Evolutionary conservation across 1,140 invertebrate species (phyloP).

Genomic region (Aplysia californica): DNA sequence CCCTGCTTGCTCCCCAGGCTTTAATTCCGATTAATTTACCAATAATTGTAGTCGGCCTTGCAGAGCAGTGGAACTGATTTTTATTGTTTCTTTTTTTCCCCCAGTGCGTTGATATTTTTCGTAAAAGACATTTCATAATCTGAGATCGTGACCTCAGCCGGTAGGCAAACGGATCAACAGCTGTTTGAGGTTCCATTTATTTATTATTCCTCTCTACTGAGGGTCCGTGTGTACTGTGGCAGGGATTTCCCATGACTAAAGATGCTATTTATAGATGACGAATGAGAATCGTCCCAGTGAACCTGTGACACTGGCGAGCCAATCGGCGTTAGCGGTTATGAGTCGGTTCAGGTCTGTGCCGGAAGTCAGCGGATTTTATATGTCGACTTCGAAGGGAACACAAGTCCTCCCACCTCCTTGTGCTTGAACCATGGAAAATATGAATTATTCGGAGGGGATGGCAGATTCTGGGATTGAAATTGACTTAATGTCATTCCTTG

Average conservation of each 20-base stretch:
- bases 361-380: background rate
- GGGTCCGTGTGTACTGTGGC: background rate
- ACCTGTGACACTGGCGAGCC: background rate
- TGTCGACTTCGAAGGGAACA: background rate
- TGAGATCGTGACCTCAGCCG: background rate
- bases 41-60: too few relatives aligned
- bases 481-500: slow-evolving; percentile 7
- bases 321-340: background rate
- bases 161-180: background rate
- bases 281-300: background rate
- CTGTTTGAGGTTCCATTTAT: too few relatives aligned
- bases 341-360: background rate
- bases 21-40: too few relatives aligned
- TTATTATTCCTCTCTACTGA: background rate
- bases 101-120: background rate
- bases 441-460: slow-evolving; percentile 19
- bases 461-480: slow-evolving; percentile 28
- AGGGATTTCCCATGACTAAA: slow-evolving; percentile 5
- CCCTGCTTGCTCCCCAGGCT: too few relatives aligned
- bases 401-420: background rate
- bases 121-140: background rate
- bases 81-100: too few relatives aligned
- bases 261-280: background rate
- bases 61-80: too few relatives aligned
- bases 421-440: background rate